These are phyloP conservation scores for Darevskia mixta DNA, from an alignment of 2,797 vertebrate species.

Conservation along the genomic window DNA sequence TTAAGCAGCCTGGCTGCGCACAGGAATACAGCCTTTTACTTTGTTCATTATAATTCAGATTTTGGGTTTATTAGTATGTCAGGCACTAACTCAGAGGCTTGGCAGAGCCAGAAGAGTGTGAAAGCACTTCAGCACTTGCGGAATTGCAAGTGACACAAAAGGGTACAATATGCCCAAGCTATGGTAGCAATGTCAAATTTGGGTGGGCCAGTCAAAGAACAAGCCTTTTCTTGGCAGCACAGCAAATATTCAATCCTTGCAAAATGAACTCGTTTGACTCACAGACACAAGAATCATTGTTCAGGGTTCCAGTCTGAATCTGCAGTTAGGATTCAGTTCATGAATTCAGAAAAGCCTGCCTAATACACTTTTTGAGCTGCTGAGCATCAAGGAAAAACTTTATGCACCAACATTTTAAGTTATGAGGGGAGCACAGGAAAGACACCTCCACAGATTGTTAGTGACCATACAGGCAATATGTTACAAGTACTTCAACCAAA, in stretches of 20 bases:
- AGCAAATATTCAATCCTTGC: not conserved
- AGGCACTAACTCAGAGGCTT: not conserved
- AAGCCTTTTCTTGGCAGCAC: slow-evolving; percentile 19
- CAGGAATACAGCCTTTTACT: not conserved
- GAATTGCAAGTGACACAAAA: not conserved
- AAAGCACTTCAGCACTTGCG: not conserved
- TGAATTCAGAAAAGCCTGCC: not conserved
- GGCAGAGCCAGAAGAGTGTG: not conserved
- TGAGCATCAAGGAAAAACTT: not conserved
- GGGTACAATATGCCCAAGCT: slow-evolving; percentile 21
- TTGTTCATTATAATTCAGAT: not conserved
- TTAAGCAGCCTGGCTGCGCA: not conserved
- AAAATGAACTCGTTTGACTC: slow-evolving; percentile 32
- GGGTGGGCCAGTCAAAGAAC: slow-evolving; percentile 11
- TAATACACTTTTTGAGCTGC: not conserved
- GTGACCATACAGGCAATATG: not conserved
- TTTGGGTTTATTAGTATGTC: not conserved
- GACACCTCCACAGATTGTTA: not conserved
- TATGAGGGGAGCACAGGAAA: not conserved
- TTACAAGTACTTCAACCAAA: not conserved
- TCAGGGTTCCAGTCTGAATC: not conserved
- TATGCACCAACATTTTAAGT: not conserved
- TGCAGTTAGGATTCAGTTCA: not conserved
- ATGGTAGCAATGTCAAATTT: not conserved
- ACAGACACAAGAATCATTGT: slow-evolving; percentile 34